phyloP scores from a whole-genome alignment of 2,888 invertebrate genomes.

The Lomographa bimaculata region DNA sequence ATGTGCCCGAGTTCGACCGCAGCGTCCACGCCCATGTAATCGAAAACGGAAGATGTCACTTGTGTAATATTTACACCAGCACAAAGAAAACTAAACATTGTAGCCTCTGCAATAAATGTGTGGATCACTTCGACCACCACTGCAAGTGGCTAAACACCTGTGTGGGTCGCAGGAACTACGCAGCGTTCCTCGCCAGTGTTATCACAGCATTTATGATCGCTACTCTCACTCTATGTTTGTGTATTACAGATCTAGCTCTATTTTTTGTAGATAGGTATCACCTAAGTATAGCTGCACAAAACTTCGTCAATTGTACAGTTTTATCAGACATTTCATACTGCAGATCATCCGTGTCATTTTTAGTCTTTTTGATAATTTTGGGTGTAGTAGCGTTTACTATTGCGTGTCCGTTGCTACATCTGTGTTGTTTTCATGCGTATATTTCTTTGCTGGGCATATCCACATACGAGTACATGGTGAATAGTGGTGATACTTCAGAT shows the following conservation, averaged over 20 bases:
- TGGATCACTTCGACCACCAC: constrained; percentile 97
- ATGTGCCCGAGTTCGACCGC: constrained; percentile 94
- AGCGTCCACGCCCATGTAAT: constrained; percentile 95
- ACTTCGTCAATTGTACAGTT: constrained; percentile 59
- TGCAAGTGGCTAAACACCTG: constrained; percentile 99
- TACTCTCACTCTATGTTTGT: constrained; percentile 87
- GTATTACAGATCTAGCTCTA: constrained; percentile 87
- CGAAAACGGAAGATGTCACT: constrained; percentile 96
- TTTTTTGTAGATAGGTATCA: constrained; percentile 85
- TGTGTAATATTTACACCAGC: constrained; percentile 92
- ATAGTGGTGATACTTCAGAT: constrained; percentile 46
- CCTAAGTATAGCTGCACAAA: constrained; percentile 81
- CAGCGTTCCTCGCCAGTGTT: constrained; percentile 91
- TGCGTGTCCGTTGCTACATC: constrained; percentile 90
- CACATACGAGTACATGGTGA: constrained; percentile 93
- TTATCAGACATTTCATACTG: constrained; percentile 49
- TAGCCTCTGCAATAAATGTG: constrained; percentile 98
- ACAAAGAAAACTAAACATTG: constrained; percentile 96
- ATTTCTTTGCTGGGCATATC: constrained; percentile 93
- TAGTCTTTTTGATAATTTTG: constrained; percentile 78
- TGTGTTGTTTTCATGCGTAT: constrained; percentile 95
- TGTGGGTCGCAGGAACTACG: constrained; percentile 95
- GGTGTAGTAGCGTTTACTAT: constrained; percentile 89
- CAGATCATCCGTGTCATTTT: constrained; percentile 58
- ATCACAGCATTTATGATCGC: constrained; percentile 90